Evolutionary conservation across 2,888 invertebrate genomes (phyloP), one percentile per base, ranked within the genome.

Genomic region (Aromia moschata): DNA sequence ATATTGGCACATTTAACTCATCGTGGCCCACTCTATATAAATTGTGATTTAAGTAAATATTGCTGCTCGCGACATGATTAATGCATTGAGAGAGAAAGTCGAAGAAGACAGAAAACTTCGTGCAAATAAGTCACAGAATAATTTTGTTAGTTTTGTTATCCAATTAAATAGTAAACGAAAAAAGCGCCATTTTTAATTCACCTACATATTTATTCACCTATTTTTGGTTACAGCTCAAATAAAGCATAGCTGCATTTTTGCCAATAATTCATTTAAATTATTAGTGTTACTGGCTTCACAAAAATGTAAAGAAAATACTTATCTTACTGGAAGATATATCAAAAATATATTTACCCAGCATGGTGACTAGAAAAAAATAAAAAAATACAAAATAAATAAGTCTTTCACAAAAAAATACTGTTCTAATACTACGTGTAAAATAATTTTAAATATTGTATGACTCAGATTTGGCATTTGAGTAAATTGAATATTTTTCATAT

Each of bases 261-360:
- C 9, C 12, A 18, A 36, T 36, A 47, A 47, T 17, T 47, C 36
- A 47, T 15, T 45, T 25, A 16, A 31, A 46, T 15, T 15, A 54
- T 54, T 44, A 45, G 44, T 54, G 44, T 54, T 54, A 54, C 54
- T 45, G 31, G 52, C 52, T 31, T 43, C 52, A 52, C 52, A 47
- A 45, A 46, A 17, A n/a, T 38, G 46, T 56, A 47, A 55, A 55
- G 45, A 33, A 46, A 40, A 59, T 59, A 59, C 59, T 66, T 68
- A 70, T 68, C 67, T 64, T 61, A 58, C 38, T 31, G 16, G 53
- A 47, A 44, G 49, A 43, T 43, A 62, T 64, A 65, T 52, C 61
- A 63, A 68, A 70, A 68, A 65, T 66, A 58, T 60, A 69, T 67
- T 70, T 70, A 70, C 70, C 68, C 67, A 56, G 57, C 54, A 65